phyloP scores from a whole-genome alignment of 2,113 vertebrate genomes.

The Australoheros scitulus region DNA sequence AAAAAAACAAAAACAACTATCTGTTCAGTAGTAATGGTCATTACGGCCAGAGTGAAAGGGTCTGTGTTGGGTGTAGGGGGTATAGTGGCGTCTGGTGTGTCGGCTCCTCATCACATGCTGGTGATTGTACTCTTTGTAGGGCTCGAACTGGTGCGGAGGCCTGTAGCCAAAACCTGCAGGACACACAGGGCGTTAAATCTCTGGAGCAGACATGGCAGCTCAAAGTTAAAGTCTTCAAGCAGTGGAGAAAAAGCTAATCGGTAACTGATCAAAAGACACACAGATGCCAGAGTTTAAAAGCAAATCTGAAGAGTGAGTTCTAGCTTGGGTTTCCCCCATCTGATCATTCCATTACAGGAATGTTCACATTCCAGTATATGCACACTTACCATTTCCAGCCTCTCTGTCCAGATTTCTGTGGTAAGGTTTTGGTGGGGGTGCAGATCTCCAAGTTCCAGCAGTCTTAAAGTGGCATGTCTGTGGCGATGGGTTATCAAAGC shows the following conservation, averaged over 20 bases:
- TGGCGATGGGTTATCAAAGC: not conserved
- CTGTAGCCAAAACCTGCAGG: constrained; percentile 23
- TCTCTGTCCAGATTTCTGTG: not conserved
- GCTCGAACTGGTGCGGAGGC: not conserved
- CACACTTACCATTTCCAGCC: constrained; percentile 20
- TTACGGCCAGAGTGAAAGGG: accelerated
- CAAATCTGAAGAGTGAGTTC: not conserved
- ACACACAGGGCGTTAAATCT: not conserved
- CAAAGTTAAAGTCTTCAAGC: not conserved
- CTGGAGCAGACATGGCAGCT: accelerated
- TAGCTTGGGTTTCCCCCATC: not conserved
- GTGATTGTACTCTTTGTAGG: not conserved
- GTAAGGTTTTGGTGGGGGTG: not conserved
- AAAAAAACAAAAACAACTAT: too few relatives aligned
- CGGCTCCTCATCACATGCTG: constrained; percentile 42
- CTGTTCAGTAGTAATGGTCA: constrained; percentile 22
- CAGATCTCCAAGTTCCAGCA: not conserved
- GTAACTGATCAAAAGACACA: not conserved
- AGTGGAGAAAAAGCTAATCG: not conserved
- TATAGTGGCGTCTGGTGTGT: constrained; percentile 21
- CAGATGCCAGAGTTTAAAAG: accelerated
- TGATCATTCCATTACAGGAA: not conserved
- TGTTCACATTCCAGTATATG: accelerated
- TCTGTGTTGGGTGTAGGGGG: constrained; percentile 38
- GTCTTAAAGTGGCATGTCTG: not conserved